These are phyloP conservation scores for Parapsyche elsis DNA, from an alignment of 1,140 invertebrate species.

Conservation along the genomic window DNA sequence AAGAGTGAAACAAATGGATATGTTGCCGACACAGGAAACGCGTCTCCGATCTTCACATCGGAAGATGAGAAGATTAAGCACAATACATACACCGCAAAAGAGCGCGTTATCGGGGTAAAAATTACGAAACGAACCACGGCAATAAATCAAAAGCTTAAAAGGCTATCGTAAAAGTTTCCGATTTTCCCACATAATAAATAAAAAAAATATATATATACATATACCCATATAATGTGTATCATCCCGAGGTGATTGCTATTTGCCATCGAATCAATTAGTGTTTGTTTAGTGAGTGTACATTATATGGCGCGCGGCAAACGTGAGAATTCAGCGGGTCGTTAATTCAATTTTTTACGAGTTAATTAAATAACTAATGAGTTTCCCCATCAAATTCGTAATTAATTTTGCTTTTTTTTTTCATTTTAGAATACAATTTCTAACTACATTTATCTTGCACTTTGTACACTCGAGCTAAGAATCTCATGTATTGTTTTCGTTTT, in stretches of 20 bases:
- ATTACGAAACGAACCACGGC: not conserved
- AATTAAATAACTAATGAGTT: conserved; percentile 12
- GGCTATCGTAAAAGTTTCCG: not conserved
- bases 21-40: conserved; percentile 7
- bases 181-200: not conserved
- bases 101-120: not conserved
- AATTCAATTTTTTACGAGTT: not conserved
- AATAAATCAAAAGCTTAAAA: not conserved
- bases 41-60: conserved; percentile 19
- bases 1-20: conserved; percentile 6
- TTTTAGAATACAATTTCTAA: not conserved
- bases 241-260: no score
- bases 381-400: not conserved
- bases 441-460: no score
- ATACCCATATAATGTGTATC: no score
- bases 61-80: conserved; percentile 18
- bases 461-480: not conserved
- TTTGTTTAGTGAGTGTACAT: no score
- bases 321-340: not conserved
- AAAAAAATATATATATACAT: no score
- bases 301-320: not conserved
- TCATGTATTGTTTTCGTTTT: not conserved
- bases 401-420: not conserved
- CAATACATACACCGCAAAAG: not conserved
- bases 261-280: not conserved